Base-by-base conservation (phyloP, 2,113 vertebrate species). In the Sylvietta virens region DNA sequence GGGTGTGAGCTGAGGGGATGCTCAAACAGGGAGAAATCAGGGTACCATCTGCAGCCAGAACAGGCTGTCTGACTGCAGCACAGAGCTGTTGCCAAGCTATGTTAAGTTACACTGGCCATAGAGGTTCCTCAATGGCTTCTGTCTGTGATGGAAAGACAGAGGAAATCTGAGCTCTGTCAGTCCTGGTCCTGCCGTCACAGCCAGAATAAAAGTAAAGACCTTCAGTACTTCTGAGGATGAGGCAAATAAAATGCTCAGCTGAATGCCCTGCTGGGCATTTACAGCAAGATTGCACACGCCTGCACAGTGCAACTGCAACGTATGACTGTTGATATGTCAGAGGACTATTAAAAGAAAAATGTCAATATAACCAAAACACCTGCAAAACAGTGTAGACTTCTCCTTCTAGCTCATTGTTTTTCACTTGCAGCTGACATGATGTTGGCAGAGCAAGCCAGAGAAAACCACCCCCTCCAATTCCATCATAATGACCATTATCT, bases 11-110 rank as follows among this genome's bases (percentile, higher is more conserved):
- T 90, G 64, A 83, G 39, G 88, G 66, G 90, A 65, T 50, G 58
- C 58, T 93, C 50, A 69, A 54, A 47, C 81, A n/a, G 64, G 89
- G 76, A 93, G 91, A 86, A 95, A 86, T 81, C 64, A 95, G 88
- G 62, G 88, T 90, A 94, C 95, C 92, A 92, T 92, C 92, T 96
- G 94, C 91, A 94, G 72, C 86, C 92, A 81, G 91, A 92, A 95
- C 92, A 95, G 76, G 80, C 92, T 95, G 90, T 24, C 95, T 95
- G 78, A 87, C 78, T 95, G 88, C 91, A 93, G 82, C 3, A 1
- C 39, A 12, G 94, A 94, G 88, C 88, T 90, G 60, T 3, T 94
- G 90, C 85, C 85, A 95, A 92, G 90, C 61, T 94, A n/a, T 66
- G 82, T 72, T 92, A 62, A 92, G 67, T 94, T 94, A 84, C 53